phyloP scores from a whole-genome alignment of 2,113 vertebrate genomes.

The Ochotona princeps region DNA sequence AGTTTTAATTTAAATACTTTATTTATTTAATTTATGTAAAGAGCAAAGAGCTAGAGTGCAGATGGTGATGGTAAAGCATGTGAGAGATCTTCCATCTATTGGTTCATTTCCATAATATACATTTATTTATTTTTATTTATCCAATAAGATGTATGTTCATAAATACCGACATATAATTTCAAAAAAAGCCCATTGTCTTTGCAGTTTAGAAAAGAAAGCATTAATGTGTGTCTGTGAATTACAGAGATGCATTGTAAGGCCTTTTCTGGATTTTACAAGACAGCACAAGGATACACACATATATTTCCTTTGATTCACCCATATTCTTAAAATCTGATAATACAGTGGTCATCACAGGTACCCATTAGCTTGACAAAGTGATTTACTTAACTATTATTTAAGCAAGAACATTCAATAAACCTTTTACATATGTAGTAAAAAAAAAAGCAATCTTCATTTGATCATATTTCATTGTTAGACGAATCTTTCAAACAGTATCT shows the following conservation, averaged over 20 bases:
- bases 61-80: no score
- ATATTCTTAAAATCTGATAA: not conserved
- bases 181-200: not conserved
- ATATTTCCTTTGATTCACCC: not conserved
- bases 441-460: not conserved
- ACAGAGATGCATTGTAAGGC: not conserved
- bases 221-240: not conserved
- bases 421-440: not conserved
- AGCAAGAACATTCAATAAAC: constrained; percentile 30
- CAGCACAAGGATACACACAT: not conserved
- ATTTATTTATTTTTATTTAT: not conserved
- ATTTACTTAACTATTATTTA: constrained; percentile 54
- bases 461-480: not conserved
- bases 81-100: no score
- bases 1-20: not conserved
- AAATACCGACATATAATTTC: not conserved
- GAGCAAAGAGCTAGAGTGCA: no score
- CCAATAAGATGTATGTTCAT: not conserved
- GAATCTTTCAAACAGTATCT: constrained; percentile 43
- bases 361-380: constrained; percentile 55
- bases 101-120: not conserved
- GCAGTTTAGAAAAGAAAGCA: not conserved
- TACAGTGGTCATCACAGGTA: constrained; percentile 41
- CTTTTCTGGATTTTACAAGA: not conserved
- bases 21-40: not conserved